phyloP scores from a whole-genome alignment of 2,113 vertebrate genomes.

The Rutilus rutilus region DNA sequence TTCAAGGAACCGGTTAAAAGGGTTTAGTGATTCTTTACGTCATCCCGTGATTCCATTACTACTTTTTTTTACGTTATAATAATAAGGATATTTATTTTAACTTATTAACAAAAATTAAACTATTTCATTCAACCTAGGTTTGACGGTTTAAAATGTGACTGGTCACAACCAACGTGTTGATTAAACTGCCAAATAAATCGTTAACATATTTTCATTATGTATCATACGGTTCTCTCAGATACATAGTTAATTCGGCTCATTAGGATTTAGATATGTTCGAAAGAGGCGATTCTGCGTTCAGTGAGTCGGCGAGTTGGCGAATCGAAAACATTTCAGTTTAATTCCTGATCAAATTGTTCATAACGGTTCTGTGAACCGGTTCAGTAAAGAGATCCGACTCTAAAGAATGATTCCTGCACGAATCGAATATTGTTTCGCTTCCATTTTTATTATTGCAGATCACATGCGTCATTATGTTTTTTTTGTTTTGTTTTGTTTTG shows the following conservation, averaged over 20 bases:
- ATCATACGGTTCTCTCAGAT: too few species aligned
- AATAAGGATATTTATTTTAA: background rate
- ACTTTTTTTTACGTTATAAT: background rate
- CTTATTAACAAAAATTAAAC: background rate
- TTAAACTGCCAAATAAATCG: too few species aligned
- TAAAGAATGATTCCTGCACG: background rate
- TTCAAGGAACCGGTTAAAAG: background rate
- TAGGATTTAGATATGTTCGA: background rate
- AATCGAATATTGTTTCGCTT: background rate
- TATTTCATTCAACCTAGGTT: background rate
- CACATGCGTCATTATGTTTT: conserved; percentile 15
- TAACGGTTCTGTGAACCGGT: too few species aligned
- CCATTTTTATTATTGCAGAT: background rate
- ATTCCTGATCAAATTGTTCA: background rate
- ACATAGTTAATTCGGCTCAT: too few species aligned
- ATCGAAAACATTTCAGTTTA: background rate
- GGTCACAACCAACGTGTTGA: too few species aligned
- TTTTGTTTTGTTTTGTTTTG: background rate
- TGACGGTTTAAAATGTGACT: too few species aligned
- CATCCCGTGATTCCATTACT: background rate
- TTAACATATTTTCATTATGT: too few species aligned
- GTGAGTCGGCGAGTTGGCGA: background rate
- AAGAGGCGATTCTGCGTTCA: background rate
- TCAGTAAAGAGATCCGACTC: background rate
- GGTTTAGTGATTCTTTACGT: background rate